Percentiles rank a stretch among this genome's conserved stretches.
phyloP scores from a whole-genome alignment of 2,797 vertebrate genomes.

The Smutsia gigantea region DNA sequence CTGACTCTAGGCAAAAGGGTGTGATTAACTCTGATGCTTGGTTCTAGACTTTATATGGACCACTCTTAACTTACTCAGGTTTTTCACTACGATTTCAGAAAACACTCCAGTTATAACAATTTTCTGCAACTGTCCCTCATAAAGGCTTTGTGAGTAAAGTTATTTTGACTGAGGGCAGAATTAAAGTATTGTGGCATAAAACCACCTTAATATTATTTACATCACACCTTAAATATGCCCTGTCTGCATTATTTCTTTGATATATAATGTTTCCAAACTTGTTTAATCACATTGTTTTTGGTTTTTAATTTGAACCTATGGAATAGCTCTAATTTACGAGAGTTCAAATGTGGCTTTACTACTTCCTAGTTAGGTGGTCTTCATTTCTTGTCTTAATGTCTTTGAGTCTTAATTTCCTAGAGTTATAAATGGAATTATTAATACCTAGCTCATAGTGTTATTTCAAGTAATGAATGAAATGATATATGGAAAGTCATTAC shows the following conservation, averaged over 20 bases:
- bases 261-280: not conserved
- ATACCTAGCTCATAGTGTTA: not conserved
- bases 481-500: not conserved
- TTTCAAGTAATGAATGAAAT: conserved; percentile 31
- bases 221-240: not conserved
- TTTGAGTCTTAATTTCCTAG: not conserved
- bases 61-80: not conserved
- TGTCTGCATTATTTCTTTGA: not conserved
- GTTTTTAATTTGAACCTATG: not conserved
- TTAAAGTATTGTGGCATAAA: not conserved
- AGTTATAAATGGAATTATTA: conserved; percentile 15
- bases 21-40: not conserved
- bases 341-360: not conserved
- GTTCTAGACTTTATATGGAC: not conserved
- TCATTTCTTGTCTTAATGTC: not conserved
- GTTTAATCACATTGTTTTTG: not conserved
- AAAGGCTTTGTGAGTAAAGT: not conserved
- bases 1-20: not conserved
- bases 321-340: not conserved
- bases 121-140: not conserved
- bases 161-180: not conserved
- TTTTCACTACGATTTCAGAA: not conserved
- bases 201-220: not conserved
- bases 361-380: not conserved
- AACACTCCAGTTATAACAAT: not conserved